phyloP scores from a whole-genome alignment of 2,113 vertebrate species.

The Aythya baeri region DNA sequence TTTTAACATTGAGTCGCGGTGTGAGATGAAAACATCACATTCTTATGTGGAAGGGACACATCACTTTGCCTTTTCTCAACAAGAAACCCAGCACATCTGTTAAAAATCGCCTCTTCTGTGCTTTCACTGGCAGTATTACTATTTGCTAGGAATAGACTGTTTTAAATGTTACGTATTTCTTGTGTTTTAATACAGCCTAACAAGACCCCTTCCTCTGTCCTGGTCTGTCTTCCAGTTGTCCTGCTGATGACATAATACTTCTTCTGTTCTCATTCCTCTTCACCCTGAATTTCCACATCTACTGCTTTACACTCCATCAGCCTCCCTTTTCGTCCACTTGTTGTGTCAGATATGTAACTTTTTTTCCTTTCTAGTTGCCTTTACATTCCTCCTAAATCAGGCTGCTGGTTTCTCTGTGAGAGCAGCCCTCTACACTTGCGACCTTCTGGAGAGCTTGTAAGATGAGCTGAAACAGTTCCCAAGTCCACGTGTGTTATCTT shows the following conservation, averaged over 20 bases:
- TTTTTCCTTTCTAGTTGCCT: not conserved
- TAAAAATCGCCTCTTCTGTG: not conserved
- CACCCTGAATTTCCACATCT: not conserved
- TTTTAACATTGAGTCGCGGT: not conserved
- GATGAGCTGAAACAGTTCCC: not conserved
- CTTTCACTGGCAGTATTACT: not conserved
- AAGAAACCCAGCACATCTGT: not conserved
- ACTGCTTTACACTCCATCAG: not conserved
- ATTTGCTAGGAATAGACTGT: not conserved
- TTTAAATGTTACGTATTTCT: not conserved
- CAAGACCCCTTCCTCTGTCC: not conserved
- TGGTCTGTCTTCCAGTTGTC: not conserved
- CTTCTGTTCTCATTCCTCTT: not conserved
- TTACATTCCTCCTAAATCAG: not conserved
- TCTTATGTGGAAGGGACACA: not conserved
- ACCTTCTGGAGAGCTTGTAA: not conserved
- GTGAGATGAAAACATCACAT: fast-evolving
- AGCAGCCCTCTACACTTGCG: not conserved
- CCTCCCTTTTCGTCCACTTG: not conserved
- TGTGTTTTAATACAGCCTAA: not conserved
- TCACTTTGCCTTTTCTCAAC: not conserved
- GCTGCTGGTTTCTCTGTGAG: not conserved
- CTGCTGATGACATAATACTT: not conserved
- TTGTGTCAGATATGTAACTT: not conserved
- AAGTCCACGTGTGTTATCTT: not conserved